These are phyloP conservation scores for Heliconius hewitsoni DNA, from an alignment of 1,140 invertebrate genomes.

Conservation along the genomic window DNA sequence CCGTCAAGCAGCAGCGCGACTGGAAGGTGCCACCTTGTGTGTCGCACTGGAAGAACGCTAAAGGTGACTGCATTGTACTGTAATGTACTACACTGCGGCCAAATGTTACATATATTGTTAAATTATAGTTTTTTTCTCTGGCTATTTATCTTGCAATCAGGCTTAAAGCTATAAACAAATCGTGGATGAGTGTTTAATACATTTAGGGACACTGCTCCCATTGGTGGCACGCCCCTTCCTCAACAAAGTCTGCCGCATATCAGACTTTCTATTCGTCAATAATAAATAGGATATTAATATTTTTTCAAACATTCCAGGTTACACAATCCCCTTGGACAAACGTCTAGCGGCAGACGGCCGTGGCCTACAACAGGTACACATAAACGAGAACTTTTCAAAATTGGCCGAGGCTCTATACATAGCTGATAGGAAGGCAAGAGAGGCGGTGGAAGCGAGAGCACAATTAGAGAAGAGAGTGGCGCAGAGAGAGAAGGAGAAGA, in stretches of 20 bases:
- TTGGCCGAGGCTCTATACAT: conserved; percentile 98
- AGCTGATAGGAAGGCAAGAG: conserved; percentile 97
- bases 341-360: conserved; percentile 98
- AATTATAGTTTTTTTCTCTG: too few species aligned
- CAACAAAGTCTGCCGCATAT: too few species aligned
- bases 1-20: conserved; percentile 99
- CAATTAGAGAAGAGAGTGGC: conserved; percentile 98
- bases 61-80: conserved; percentile 80
- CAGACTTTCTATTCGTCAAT: too few species aligned
- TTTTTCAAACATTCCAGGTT: conserved; percentile 83
- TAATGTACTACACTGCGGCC: too few species aligned
- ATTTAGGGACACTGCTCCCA: too few species aligned
- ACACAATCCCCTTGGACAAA: conserved; percentile 99
- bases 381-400: conserved; percentile 99
- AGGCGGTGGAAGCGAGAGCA: conserved; percentile 97
- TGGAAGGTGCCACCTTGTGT: conserved; percentile 99
- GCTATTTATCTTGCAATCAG: too few species aligned
- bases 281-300: not conserved
- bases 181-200: too few species aligned
- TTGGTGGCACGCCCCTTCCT: too few species aligned
- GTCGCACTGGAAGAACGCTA: conserved; percentile 99
- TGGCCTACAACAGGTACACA: conserved; percentile 97
- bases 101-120: too few species aligned
- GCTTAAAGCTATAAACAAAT: too few species aligned
- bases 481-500: conserved; percentile 99